Percentiles rank a stretch among this genome's conserved stretches.
phyloP scores from a whole-genome alignment of 2,888 invertebrate species.

The Drosophila gaucha region DNA sequence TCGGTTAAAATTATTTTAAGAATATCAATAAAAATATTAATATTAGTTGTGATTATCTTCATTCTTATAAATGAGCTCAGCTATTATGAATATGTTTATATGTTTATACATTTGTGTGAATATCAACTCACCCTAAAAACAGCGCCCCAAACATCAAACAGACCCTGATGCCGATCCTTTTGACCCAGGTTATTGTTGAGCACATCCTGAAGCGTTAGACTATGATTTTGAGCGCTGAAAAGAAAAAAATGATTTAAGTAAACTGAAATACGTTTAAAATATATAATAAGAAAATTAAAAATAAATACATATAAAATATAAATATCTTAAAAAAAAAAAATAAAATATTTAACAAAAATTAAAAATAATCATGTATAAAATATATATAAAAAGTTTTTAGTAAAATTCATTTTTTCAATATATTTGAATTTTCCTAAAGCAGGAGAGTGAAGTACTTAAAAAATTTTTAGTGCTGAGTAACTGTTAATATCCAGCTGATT shows the following conservation, averaged over 20 bases:
- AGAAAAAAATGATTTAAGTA: neutral
- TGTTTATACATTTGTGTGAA: neutral
- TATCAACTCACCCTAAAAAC: slow-evolving; percentile 89
- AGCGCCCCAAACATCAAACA: slow-evolving; percentile 93
- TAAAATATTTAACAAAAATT: no score
- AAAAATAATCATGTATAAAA: no score
- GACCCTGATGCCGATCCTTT: slow-evolving; percentile 93
- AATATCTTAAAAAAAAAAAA: neutral
- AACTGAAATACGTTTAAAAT: no score
- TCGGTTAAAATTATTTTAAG: no score
- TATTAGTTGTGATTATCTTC: no score
- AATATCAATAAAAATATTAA: neutral
- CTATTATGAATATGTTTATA: neutral
- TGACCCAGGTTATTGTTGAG: slow-evolving; percentile 90
- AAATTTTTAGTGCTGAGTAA: no score
- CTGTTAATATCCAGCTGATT: no score
- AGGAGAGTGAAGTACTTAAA: no score
- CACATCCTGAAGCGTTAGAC: slow-evolving; percentile 86
- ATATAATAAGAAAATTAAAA: neutral
- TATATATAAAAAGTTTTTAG: no score
- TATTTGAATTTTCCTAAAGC: no score
- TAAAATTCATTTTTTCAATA: no score
- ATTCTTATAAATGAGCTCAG: no score
- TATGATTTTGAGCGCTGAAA: slow-evolving; percentile 79
- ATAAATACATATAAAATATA: neutral